phyloP scores from a whole-genome alignment of 2,113 vertebrate genomes.

The Crypturellus undulatus region DNA sequence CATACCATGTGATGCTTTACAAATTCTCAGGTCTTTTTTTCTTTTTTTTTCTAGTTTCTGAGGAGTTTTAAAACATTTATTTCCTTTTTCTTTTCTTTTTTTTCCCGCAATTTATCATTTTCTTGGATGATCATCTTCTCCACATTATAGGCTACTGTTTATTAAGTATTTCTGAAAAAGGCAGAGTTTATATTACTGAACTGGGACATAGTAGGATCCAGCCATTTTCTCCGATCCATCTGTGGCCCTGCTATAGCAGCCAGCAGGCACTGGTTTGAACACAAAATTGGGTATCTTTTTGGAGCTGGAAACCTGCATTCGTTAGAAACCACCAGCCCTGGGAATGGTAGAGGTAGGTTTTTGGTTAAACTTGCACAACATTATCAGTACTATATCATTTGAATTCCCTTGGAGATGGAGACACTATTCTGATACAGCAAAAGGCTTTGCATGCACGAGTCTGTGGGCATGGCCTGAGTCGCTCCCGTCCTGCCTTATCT shows the following conservation, averaged over 20 bases:
- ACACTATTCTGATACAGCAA: neutral
- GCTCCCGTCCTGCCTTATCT: neutral
- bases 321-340: neutral
- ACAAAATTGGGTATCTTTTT: neutral
- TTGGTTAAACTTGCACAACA: neutral
- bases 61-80: neutral
- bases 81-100: neutral
- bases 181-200: neutral
- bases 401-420: neutral
- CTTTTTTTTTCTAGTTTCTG: neutral
- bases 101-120: neutral
- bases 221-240: neutral
- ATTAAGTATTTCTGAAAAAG: neutral
- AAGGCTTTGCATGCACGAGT: accelerated
- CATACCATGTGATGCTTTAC: neutral
- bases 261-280: neutral
- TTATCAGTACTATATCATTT: neutral
- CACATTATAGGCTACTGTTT: neutral
- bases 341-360: neutral
- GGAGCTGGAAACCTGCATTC: neutral
- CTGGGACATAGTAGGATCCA: neutral
- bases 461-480: neutral
- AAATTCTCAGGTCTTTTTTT: neutral
- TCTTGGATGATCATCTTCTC: neutral
- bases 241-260: neutral